Evolutionary conservation across 2,113 vertebrate species (phyloP), one percentile per base, ranked within the genome.

Genomic region (Hydrochoerus hydrochaeris): DNA sequence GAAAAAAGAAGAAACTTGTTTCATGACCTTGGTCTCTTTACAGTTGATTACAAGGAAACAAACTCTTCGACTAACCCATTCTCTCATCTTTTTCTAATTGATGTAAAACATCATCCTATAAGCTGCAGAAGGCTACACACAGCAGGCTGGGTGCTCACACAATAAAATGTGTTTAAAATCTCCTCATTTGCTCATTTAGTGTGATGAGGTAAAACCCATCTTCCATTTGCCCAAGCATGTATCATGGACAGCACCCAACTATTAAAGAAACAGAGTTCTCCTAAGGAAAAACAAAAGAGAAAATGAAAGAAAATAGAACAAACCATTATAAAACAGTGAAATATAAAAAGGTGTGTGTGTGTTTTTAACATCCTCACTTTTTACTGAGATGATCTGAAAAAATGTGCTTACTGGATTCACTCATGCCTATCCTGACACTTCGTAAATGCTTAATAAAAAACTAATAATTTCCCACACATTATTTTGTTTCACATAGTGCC

Each of bases 31-130:
- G 97, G 97, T 98, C 97, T 98, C 98, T 98, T 98, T 98, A 96
- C 95, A 98, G 98, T 97, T 98, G 98, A 98, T 98, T 99, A 98
- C 97, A 98, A 98, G 97, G 97, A 98, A 98, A 97, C 95, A 98
- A 98, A 98, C 93, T 98, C 97, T 97, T 98, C 97, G 92, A 88
- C 77, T 97, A 98, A 98, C 96, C 90, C 54, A 16, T 98, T 98
- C 95, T 98, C 96, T 98, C 96, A 93, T 98, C 97, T 98, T 97
- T 98, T 98, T 98, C 97, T 98, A 98, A 98, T 95, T 98, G 98
- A 98, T 96, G 97, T 96, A 97, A 93, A 97, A 97, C 97, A 97
- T 89, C 88, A 62, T 90, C 90, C 87, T 97, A 91, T 71, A 97
- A 98, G 97, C 94, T 28, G 17, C 54, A 97, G 94, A 95, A 96